Evolutionary conservation across 2,888 invertebrate genomes (phyloP), one percentile per base, ranked within the genome.

Genomic region (Coelopa pilipes): DNA sequence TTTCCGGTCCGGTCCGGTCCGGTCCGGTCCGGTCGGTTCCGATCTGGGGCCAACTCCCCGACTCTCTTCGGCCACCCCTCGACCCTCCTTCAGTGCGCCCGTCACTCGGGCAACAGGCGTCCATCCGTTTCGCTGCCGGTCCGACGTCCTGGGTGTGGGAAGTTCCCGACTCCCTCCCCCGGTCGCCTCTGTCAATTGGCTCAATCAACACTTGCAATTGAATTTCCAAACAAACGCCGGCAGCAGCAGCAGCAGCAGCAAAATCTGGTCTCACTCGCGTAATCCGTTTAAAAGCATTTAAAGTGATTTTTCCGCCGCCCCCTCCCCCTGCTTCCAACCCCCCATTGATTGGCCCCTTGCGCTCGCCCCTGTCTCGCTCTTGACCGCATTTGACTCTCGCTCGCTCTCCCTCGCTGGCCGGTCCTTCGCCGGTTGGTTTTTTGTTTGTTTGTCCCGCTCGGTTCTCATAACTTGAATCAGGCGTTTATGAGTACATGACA

Each of bases 211-310:
- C 69, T 70, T 74, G 57, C 49, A 74, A 74, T 65, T 69, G 19
- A 57, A 70, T 67, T 72, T 59, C 13, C 55, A 63, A 73, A 73
- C 9, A 46, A 45, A 24, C 24, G 24, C n/a, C 34, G 53, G 49
- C 21, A 47, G 17, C n/a, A 65, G n/a, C 17, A 47, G 47, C n/a
- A 65, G 19, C n/a, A 60, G 60, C 9, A 19, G 15, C 9, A 21
- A 60, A 60, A 59, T 49, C 17, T 19, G 21, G 68, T 70, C 73
- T 70, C 70, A 13, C 47, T 57, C 53, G n/a, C n/a, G 55, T 74
- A 70, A 74, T 70, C 69, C 65, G 70, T 74, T 74, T 74, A 69
- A 73, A 74, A 65, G 24, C 70, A 68, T 67, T 73, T 49, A 68
- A 13, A n/a, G 59, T 17, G 46, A 47, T 60, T 59, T 15, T 45